Conservation (phyloP, 2,888 invertebrate species). For the Rotaria magnacalcarata region DNA sequence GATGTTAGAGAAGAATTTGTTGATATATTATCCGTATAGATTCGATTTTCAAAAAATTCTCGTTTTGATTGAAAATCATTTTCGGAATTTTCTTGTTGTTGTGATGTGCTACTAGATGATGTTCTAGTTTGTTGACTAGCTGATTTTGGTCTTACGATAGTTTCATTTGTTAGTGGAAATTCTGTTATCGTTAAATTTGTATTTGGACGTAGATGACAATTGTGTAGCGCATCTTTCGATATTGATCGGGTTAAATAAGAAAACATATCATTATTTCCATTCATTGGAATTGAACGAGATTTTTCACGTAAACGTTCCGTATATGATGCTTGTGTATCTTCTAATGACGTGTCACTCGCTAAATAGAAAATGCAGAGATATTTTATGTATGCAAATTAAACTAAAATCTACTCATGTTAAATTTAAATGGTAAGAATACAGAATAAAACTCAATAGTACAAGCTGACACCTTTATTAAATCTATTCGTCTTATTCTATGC, state of each 20-base stretch:
- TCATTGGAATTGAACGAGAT: neutral
- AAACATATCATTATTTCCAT: neutral
- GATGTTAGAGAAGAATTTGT: neutral
- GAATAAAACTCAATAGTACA: neutral
- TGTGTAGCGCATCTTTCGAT: neutral
- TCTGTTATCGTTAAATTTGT: neutral
- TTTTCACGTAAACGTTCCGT: conserved; percentile 25
- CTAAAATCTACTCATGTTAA: neutral
- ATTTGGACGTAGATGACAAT: neutral
- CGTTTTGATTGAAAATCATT: neutral
- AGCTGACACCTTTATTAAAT: neutral
- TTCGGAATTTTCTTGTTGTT: too few species aligned
- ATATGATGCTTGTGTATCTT: neutral
- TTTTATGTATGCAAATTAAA: neutral
- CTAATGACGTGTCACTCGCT: too few species aligned
- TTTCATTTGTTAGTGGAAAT: neutral
- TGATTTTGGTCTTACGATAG: too few species aligned
- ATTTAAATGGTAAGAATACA: neutral
- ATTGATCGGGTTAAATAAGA: neutral
- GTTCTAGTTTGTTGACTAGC: too few species aligned
- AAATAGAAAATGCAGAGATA: neutral
- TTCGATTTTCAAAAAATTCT: conserved; percentile 2
- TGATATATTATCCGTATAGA: neutral
- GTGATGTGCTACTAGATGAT: too few species aligned
- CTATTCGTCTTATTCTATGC: neutral